Conservation (phyloP, 2,113 vertebrate genomes). For the Nothoprocta perdicaria region DNA sequence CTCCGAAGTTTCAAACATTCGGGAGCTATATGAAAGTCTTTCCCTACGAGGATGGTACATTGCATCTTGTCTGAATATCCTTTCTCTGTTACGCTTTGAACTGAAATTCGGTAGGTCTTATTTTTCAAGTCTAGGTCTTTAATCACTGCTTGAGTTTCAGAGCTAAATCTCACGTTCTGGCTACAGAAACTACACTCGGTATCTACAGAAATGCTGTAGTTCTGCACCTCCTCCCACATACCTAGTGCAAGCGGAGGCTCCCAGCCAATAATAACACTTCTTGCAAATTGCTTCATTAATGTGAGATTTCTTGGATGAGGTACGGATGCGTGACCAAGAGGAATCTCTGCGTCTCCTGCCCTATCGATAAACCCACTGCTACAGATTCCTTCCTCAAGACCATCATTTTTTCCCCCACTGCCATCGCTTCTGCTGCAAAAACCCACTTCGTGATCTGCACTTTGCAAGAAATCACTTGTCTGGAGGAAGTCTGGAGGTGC, state of each 20-base stretch:
- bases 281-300: constrained; percentile 85
- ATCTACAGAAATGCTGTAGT: constrained; percentile 84
- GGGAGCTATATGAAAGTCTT: constrained; percentile 75
- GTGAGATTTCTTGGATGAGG: constrained; percentile 86
- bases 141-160: constrained; percentile 78
- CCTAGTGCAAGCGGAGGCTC: constrained; percentile 80
- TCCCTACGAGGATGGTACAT: constrained; percentile 75
- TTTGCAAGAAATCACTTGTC: constrained; percentile 75
- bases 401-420: constrained; percentile 65
- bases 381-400: constrained; percentile 53
- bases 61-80: constrained; percentile 76
- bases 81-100: constrained; percentile 77
- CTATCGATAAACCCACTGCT: constrained; percentile 77
- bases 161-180: constrained; percentile 74
- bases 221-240: constrained; percentile 79
- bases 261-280: constrained; percentile 82
- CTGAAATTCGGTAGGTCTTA: constrained; percentile 74
- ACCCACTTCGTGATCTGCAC: constrained; percentile 78
- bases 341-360: constrained; percentile 77
- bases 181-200: constrained; percentile 67
- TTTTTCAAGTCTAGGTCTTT: constrained; percentile 79
- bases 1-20: constrained; percentile 73
- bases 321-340: constrained; percentile 76
- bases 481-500: constrained; percentile 73
- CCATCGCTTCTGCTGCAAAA: constrained; percentile 81